These are phyloP conservation scores for Ctenodactylus gundi DNA, from an alignment of 2,113 vertebrate genomes.

Conservation along the genomic window DNA sequence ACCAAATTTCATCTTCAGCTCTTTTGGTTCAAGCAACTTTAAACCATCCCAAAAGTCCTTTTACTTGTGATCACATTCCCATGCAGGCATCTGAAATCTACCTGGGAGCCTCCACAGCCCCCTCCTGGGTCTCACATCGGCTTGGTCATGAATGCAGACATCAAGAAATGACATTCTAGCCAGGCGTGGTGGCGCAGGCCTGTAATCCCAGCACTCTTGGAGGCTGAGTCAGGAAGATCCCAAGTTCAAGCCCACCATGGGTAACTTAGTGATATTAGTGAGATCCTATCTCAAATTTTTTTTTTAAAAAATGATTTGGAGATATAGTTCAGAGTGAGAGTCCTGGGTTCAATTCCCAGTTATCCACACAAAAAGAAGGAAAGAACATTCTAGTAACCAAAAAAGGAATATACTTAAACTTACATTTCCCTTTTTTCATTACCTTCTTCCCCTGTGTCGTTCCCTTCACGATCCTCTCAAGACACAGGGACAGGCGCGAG, in stretches of 20 bases:
- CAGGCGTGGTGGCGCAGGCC: too few relatives aligned
- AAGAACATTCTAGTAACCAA: not conserved
- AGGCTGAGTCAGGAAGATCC: too few relatives aligned
- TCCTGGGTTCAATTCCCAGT: too few relatives aligned
- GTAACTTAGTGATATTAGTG: too few relatives aligned
- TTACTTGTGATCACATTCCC: not conserved
- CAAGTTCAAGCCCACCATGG: too few relatives aligned
- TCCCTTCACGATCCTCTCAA: constrained; percentile 1
- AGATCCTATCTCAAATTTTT: too few relatives aligned
- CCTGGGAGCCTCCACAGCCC: not conserved
- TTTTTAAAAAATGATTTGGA: not conserved
- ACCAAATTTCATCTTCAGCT: not conserved
- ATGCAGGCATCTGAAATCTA: not conserved
- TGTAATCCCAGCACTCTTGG: too few relatives aligned
- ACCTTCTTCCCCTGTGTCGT: not conserved
- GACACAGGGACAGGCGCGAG: not conserved
- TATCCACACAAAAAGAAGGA: not conserved
- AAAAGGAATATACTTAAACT: not conserved
- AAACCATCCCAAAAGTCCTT: not conserved
- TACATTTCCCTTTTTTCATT: not conserved
- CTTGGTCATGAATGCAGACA: not conserved
- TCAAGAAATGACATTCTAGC: not conserved
- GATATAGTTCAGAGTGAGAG: too few relatives aligned
- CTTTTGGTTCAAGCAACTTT: not conserved
- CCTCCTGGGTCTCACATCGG: accelerated